These are phyloP conservation scores for Ailuropoda melanoleuca DNA, from an alignment of 2,113 vertebrate species.

Conservation along the genomic window DNA sequence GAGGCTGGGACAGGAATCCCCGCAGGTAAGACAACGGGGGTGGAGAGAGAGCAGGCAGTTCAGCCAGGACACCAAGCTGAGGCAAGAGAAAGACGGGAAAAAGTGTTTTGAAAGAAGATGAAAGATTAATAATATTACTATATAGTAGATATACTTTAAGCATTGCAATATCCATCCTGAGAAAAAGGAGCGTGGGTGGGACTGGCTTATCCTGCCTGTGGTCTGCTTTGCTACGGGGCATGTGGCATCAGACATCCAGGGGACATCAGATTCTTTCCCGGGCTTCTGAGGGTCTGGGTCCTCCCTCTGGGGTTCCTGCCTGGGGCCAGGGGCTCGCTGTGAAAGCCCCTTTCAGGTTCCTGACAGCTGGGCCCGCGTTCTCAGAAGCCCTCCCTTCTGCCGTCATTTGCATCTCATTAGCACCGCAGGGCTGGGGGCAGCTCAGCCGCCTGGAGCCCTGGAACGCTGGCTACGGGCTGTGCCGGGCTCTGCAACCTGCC, in stretches of 20 bases:
- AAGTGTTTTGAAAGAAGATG: neutral
- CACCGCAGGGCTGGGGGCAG: constrained; percentile 20
- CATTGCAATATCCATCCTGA: neutral
- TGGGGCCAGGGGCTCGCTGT: neutral
- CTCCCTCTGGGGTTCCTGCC: neutral
- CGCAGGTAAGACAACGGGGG: neutral
- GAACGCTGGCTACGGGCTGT: neutral
- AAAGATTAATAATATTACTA: neutral
- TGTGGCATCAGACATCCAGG: neutral
- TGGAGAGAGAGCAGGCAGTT: neutral
- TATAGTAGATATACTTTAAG: neutral
- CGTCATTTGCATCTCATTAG: constrained; percentile 72
- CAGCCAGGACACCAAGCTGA: neutral
- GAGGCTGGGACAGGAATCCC: neutral
- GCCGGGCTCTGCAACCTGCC: neutral
- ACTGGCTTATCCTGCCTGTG: neutral
- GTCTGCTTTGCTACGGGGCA: neutral
- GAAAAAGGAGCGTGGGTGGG: neutral
- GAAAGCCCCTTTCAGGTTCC: constrained; percentile 32
- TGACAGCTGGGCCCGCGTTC: constrained; percentile 59
- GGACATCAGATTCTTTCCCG: neutral
- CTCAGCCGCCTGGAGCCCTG: neutral
- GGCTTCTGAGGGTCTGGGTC: neutral
- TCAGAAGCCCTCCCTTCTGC: neutral
- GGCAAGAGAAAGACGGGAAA: neutral